A percentile compares a stretch with the other conserved stretches of the same genome.
Conservation (phyloP, 2,888 invertebrate genomes). For the Acholoe squamosa region DNA sequence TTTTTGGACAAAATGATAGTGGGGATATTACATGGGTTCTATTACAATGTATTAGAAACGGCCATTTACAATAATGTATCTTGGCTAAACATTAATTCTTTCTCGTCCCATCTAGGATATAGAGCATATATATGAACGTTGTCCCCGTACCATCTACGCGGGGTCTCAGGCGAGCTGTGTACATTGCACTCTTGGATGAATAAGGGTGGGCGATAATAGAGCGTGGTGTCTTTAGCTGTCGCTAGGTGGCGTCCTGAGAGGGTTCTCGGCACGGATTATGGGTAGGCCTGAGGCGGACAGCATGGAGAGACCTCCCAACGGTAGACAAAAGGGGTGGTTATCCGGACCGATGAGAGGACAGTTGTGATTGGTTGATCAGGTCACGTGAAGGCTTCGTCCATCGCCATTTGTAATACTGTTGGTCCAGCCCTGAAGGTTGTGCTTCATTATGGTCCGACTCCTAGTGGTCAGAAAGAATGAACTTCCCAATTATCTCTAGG, state of each 20-base stretch:
- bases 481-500: too few species aligned
- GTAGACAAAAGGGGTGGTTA: slow-evolving; percentile 3
- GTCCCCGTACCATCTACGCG: too few species aligned
- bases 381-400: slow-evolving; percentile 2
- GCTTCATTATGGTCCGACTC: background rate
- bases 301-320: background rate
- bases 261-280: slow-evolving; percentile 28
- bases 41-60: too few species aligned
- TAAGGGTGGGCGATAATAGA: slow-evolving; percentile 43
- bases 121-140: too few species aligned
- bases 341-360: slow-evolving; percentile 16
- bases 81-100: too few species aligned
- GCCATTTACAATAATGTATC: too few species aligned
- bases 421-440: background rate
- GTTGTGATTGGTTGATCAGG: slow-evolving; percentile 37
- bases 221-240: background rate
- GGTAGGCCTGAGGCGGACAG: background rate
- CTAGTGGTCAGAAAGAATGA: too few species aligned
- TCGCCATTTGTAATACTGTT: slow-evolving; percentile 2
- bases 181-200: background rate
- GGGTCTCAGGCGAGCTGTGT: background rate
- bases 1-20: too few species aligned
- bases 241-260: background rate
- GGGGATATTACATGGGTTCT: too few species aligned
- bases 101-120: too few species aligned